Percentiles rank a stretch among this genome's conserved stretches.
These are phyloP conservation scores for Gymnorhina tibicen DNA, from an alignment of 2,113 vertebrate genomes.

Conservation along the genomic window DNA sequence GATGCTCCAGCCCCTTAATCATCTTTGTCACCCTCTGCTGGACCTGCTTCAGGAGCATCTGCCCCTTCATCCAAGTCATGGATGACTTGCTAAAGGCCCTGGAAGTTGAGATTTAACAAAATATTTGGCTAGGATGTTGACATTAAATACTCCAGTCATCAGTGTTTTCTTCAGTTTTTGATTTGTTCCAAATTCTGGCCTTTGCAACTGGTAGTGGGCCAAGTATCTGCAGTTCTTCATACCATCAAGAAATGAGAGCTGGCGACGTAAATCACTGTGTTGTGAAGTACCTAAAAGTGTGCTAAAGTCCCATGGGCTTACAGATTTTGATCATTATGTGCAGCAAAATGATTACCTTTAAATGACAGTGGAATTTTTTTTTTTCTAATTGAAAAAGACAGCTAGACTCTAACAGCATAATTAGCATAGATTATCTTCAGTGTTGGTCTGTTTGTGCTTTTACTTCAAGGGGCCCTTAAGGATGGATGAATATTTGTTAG, in stretches of 20 bases:
- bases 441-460: background rate
- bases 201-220: background rate
- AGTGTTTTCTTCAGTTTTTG: background rate
- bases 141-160: background rate
- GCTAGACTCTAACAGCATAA: background rate
- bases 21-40: background rate
- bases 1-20: background rate
- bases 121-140: background rate
- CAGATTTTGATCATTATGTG: background rate
- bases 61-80: background rate
- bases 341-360: background rate
- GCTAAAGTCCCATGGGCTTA: background rate
- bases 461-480: background rate
- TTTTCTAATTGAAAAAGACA: background rate
- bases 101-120: background rate
- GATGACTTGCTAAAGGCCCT: background rate
- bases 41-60: background rate
- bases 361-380: background rate
- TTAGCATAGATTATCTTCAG: background rate
- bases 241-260: background rate
- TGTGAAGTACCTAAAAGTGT: background rate
- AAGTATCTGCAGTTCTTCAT: background rate
- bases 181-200: fast-evolving
- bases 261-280: background rate
- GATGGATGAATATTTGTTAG: background rate